Percentiles rank a stretch among this genome's conserved stretches.
Evolutionary conservation across 1,140 invertebrate genomes (phyloP).

Genomic region (Condylostylus longicornis): DNA sequence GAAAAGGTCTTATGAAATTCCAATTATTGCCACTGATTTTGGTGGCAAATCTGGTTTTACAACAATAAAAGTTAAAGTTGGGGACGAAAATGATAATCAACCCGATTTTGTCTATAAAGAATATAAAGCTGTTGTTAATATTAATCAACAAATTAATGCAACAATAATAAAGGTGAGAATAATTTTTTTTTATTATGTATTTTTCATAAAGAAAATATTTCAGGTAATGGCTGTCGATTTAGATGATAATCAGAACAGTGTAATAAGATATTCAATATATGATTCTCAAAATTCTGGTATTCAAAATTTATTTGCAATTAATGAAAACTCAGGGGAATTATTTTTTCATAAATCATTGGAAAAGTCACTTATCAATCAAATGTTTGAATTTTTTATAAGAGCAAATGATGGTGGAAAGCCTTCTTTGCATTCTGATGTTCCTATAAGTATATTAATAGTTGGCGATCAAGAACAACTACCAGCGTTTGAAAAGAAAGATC

Average conservation of each 20-base stretch:
- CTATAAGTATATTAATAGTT: constrained; percentile 65
- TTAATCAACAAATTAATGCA: constrained; percentile 43
- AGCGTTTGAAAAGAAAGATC: constrained; percentile 50
- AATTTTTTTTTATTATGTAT: constrained; percentile 14
- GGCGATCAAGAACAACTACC: constrained; percentile 51
- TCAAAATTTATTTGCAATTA: constrained; percentile 48
- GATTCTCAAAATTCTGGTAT: constrained; percentile 43
- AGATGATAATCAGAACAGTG: constrained; percentile 51
- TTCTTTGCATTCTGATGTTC: constrained; percentile 54
- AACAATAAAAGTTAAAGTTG: constrained; percentile 58
- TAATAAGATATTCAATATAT: constrained; percentile 57
- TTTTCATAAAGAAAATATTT: constrained; percentile 2
- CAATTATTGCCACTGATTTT: constrained; percentile 71
- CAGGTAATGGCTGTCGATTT: constrained; percentile 47
- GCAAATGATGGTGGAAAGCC: constrained; percentile 63
- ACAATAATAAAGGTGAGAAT: constrained; percentile 49
- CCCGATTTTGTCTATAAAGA: constrained; percentile 65
- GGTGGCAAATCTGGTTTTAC: constrained; percentile 69
- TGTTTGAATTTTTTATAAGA: constrained; percentile 78
- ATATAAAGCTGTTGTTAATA: constrained; percentile 58
- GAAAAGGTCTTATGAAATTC: constrained; percentile 57
- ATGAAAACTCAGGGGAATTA: constrained; percentile 52
- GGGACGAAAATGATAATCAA: constrained; percentile 76
- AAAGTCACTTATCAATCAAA: constrained; percentile 44
- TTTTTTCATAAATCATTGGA: constrained; percentile 42